phyloP scores from a whole-genome alignment of 2,888 invertebrate genomes.

The Bellardia bayeri region DNA sequence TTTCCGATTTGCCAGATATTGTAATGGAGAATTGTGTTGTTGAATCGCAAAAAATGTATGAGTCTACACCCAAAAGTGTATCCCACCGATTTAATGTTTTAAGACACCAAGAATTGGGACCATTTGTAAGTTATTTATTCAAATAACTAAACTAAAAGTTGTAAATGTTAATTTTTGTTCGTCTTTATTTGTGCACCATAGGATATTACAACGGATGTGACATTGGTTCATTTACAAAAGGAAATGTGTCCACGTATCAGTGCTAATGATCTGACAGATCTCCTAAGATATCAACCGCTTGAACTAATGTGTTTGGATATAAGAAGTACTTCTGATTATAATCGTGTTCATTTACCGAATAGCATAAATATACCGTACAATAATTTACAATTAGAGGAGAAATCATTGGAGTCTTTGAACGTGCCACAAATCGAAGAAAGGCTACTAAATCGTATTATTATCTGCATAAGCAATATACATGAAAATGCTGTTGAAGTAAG shows the following conservation, averaged over 20 bases:
- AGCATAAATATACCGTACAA: slow-evolving; percentile 96
- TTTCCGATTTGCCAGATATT: slow-evolving; percentile 99
- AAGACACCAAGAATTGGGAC: slow-evolving; percentile 81
- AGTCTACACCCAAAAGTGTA: slow-evolving; percentile 93
- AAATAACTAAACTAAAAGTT: not conserved
- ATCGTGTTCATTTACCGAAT: slow-evolving; percentile 90
- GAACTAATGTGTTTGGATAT: slow-evolving; percentile 89
- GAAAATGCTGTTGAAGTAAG: slow-evolving; percentile 90
- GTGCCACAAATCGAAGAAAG: slow-evolving; percentile 86
- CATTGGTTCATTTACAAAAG: slow-evolving; percentile 88
- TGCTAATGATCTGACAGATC: slow-evolving; percentile 91
- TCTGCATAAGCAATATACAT: slow-evolving; percentile 91
- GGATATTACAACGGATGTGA: slow-evolving; percentile 88
- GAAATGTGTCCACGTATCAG: slow-evolving; percentile 94
- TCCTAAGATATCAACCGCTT: slow-evolving; percentile 87
- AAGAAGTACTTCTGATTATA: slow-evolving; percentile 86
- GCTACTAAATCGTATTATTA: slow-evolving; percentile 88
- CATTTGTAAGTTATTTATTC: slow-evolving; percentile 79
- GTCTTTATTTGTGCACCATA: slow-evolving; percentile 79
- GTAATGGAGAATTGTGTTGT: slow-evolving; percentile 96
- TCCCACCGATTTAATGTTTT: slow-evolving; percentile 92
- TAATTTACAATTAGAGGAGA: slow-evolving; percentile 89
- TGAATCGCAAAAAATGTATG: slow-evolving; percentile 92
- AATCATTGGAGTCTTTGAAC: slow-evolving; percentile 89
- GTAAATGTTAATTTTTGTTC: not conserved